These are phyloP conservation scores for Craseonycteris thonglongyai DNA, from an alignment of 2,113 vertebrate genomes.

Conservation along the genomic window DNA sequence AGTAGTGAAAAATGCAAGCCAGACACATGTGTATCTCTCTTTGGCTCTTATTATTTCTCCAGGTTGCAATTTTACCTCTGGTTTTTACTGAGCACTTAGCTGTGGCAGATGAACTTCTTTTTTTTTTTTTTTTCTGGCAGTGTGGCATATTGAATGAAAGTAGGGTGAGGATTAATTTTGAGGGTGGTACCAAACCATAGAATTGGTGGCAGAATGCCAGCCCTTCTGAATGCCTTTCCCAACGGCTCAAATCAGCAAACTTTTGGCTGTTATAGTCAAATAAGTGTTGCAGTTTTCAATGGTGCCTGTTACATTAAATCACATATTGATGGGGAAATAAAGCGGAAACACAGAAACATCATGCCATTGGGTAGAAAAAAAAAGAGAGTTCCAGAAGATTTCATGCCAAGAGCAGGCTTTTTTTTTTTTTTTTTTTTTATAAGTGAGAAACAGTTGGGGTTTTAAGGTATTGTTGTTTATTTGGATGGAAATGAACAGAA, in stretches of 20 bases:
- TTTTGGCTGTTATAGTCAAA: slow-evolving; percentile 27
- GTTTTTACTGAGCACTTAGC: slow-evolving; percentile 1
- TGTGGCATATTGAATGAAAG: background rate
- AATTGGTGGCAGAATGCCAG: slow-evolving; percentile 28
- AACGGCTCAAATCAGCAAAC: slow-evolving; percentile 26
- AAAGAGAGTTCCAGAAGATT: background rate
- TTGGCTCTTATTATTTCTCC: slow-evolving; percentile 17
- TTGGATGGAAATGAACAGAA: slow-evolving; percentile 2
- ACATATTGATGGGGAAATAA: slow-evolving; percentile 36
- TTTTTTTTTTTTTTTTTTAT: background rate
- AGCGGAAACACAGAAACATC: slow-evolving; percentile 53
- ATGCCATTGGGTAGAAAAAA: background rate
- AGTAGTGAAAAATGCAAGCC: background rate
- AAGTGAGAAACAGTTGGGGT: background rate
- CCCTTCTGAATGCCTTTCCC: slow-evolving; percentile 19
- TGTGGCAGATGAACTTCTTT: background rate
- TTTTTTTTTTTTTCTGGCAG: slow-evolving; percentile 57
- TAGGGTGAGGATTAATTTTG: slow-evolving; percentile 35
- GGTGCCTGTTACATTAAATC: slow-evolving; percentile 52
- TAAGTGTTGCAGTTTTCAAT: slow-evolving; percentile 19
- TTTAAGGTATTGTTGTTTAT: slow-evolving; percentile 37
- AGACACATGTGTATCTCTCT: slow-evolving; percentile 20
- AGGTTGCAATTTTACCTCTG: slow-evolving; percentile 24
- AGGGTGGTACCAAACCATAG: slow-evolving; percentile 16
- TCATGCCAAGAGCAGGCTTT: slow-evolving; percentile 20